Percentiles rank a stretch among this genome's conserved stretches.
Conservation (phyloP, 2,797 vertebrate species). For the Oceanodroma leucorhoa region DNA sequence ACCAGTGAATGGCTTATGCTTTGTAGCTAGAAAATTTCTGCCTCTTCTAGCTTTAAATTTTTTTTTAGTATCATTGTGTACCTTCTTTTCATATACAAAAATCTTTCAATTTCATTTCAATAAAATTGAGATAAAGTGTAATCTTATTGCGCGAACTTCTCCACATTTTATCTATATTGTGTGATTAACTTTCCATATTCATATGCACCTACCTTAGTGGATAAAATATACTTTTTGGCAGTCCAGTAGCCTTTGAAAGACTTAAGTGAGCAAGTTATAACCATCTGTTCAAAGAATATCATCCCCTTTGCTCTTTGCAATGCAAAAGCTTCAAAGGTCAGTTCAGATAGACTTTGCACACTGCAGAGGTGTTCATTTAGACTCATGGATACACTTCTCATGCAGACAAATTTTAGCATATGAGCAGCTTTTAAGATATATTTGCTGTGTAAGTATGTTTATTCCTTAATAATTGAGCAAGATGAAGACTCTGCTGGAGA, state of each 20-base stretch:
- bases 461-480: not conserved
- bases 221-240: not conserved
- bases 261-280: not conserved
- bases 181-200: not conserved
- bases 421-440: not conserved
- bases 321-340: slow-evolving; percentile 24
- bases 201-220: not conserved
- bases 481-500: not conserved
- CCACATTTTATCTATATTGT: not conserved
- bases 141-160: not conserved
- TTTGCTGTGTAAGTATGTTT: not conserved
- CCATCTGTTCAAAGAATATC: slow-evolving; percentile 7
- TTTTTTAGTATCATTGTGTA: not conserved
- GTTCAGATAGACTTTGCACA: slow-evolving; percentile 1
- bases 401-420: not conserved
- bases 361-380: not conserved
- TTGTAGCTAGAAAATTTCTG: not conserved
- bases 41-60: not conserved
- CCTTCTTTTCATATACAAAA: not conserved
- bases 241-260: not conserved
- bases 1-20: not conserved
- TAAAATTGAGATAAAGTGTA: not conserved
- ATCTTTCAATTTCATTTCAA: not conserved
- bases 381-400: not conserved
- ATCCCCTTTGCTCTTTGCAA: not conserved